These are phyloP conservation scores for Takifugu rubripes DNA, from an alignment of 2,797 vertebrate genomes.

Conservation along the genomic window DNA sequence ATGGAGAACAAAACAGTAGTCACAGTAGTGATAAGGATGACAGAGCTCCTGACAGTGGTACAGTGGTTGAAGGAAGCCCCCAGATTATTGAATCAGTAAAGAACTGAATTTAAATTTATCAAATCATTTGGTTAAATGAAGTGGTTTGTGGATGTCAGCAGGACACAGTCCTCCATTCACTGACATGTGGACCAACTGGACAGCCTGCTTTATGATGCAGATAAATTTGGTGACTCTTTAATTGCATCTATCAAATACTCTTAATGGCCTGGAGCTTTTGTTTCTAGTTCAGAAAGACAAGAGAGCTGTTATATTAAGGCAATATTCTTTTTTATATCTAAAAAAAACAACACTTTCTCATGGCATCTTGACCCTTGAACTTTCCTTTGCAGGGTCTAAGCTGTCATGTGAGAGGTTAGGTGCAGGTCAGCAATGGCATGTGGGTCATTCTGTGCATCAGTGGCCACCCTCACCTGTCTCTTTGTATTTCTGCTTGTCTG, in stretches of 20 bases:
- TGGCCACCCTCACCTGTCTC: constrained; percentile 82
- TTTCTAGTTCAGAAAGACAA: constrained; percentile 35
- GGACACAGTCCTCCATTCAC: constrained; percentile 37
- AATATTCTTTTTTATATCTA: constrained; percentile 9
- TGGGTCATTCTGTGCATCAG: constrained; percentile 24
- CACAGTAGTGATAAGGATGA: constrained; percentile 17
- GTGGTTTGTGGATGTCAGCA: constrained; percentile 43
- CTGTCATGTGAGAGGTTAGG: constrained; percentile 17
- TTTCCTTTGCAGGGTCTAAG: constrained; percentile 1
- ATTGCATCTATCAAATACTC: constrained; percentile 9
- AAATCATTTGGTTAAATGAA: constrained; percentile 31
- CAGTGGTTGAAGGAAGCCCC: constrained; percentile 55
- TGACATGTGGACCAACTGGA: constrained; percentile 21
- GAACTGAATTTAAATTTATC: constrained; percentile 41
- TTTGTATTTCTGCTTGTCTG: constrained; percentile 90
- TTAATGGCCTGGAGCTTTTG: constrained; percentile 22
- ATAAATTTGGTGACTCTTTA: constrained; percentile 11
- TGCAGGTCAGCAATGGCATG: not conserved
- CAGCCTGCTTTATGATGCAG: constrained; percentile 5
- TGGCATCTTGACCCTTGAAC: constrained; percentile 19
- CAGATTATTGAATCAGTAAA: constrained; percentile 32
- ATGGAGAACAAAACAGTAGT: constrained; percentile 35
- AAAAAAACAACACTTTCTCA: constrained; percentile 15
- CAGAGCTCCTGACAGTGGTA: constrained; percentile 19
- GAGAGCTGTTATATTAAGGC: constrained; percentile 45